These are phyloP conservation scores for Trogon melanurus DNA, from an alignment of 2,113 vertebrate genomes.

Conservation along the genomic window DNA sequence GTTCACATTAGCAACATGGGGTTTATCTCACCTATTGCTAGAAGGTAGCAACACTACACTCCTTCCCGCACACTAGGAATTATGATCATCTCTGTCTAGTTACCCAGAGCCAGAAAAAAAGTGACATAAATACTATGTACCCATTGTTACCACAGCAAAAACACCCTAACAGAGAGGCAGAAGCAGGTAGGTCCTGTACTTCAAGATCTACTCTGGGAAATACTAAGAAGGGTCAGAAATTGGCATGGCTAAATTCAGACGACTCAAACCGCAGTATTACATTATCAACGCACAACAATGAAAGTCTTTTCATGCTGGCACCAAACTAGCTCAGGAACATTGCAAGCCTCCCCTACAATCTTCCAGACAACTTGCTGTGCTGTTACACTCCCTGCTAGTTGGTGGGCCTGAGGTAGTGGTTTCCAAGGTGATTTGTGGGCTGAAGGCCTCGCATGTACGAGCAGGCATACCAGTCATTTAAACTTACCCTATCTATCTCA, in stretches of 20 bases:
- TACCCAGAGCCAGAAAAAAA: neutral
- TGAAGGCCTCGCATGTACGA: neutral
- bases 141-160: neutral
- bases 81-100: neutral
- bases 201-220: neutral
- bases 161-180: neutral
- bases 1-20: neutral
- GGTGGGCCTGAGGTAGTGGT: neutral
- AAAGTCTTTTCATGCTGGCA: too few relatives aligned
- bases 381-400: neutral
- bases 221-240: neutral
- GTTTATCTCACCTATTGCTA: neutral
- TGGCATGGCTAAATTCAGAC: neutral
- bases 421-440: slow-evolving; percentile 9
- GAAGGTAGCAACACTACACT: neutral
- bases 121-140: neutral
- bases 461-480: neutral
- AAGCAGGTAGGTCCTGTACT: neutral
- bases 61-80: neutral
- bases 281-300: neutral
- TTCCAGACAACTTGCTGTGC: neutral
- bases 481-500: neutral
- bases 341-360: neutral
- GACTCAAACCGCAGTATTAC: fast-evolving
- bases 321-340: neutral